Base-by-base conservation (phyloP, 2,888 invertebrate genomes). In the Phengaris alcon region DNA sequence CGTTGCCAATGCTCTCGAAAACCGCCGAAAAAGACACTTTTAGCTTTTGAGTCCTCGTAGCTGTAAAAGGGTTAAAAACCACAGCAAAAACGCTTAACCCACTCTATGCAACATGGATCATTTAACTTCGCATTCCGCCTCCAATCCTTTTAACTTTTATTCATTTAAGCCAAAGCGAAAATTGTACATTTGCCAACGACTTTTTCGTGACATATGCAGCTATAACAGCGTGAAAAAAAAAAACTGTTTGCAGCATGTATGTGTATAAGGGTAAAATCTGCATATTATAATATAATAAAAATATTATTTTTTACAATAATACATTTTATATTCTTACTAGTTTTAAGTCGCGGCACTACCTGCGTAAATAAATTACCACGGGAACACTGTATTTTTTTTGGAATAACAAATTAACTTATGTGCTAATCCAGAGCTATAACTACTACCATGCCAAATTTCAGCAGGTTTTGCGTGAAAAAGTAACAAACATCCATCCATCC, bases 111-210 rank as follows among this genome's bases (percentile, higher is more conserved):
- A 64, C 64, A 64, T 44, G 64, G 64, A 64, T 64, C 64, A 64
- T 64, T 64, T 64, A 64, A 64, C 64, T 64, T 44, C 6, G 35
- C 35, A 10, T 64, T 44, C 64, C 35, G 35, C 12, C 64, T 64
- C 59, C 59, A 48, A 52, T 44, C 35, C 69, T 69, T 9, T 69
- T n/a, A 48, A 69, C 69, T 69, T 48, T 69, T 48, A 69, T 69
- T 46, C 69, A 48, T 69, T 46, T 69, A 15, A 9, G 69, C 46
- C 69, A 69, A 69, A 69, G 48, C 15, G 69, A 69, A 69, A 46
- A 69, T 69, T 69, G 69, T 69, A 46, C 69, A 48, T 48, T 69
- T 69, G 69, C 69, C 46, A 48, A 69, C 48, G 15, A 69, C 69
- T 64, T 59, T 22, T 59, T 64, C 35, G 64, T 44, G 64, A 44